phyloP scores from a whole-genome alignment of 2,797 vertebrate species.

The Yasuhikotakia modesta region DNA sequence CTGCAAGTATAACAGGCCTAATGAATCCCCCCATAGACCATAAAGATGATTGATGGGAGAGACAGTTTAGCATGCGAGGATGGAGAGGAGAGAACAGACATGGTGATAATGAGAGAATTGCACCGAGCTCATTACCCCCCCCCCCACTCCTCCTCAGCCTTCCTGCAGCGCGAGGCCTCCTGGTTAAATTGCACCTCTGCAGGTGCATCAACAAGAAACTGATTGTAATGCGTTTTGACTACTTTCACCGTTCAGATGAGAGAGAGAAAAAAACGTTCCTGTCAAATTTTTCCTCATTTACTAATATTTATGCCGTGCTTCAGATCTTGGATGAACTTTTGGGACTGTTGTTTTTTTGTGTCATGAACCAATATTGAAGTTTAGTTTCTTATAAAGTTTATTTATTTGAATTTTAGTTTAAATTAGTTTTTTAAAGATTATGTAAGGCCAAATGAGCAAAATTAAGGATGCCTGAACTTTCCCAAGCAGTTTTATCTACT shows the following conservation, averaged over 20 bases:
- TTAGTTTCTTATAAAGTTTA: neutral
- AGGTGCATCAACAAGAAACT: conserved; percentile 58
- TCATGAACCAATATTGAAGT: too few species aligned
- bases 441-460: neutral
- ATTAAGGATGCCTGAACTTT: neutral
- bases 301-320: conserved; percentile 45
- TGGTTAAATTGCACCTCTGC: conserved; percentile 60
- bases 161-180: conserved; percentile 51
- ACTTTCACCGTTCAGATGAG: conserved; percentile 50
- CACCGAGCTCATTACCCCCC: conserved; percentile 61
- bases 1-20: conserved; percentile 59
- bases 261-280: conserved; percentile 51
- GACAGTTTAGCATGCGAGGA: conserved; percentile 62
- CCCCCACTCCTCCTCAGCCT: conserved; percentile 57
- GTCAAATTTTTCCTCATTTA: conserved; percentile 47
- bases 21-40: conserved; percentile 68
- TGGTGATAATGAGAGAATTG: conserved; percentile 62
- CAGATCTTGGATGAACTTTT: conserved; percentile 18
- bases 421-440: too few species aligned
- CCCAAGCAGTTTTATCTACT: conserved; percentile 53
- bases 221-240: conserved; percentile 58
- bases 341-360: conserved; percentile 10
- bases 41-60: conserved; percentile 74
- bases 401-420: neutral
- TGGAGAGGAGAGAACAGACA: conserved; percentile 57